Evolutionary conservation across 2,888 invertebrate species (phyloP).

Genomic region (Allophyes oxyacanthae): DNA sequence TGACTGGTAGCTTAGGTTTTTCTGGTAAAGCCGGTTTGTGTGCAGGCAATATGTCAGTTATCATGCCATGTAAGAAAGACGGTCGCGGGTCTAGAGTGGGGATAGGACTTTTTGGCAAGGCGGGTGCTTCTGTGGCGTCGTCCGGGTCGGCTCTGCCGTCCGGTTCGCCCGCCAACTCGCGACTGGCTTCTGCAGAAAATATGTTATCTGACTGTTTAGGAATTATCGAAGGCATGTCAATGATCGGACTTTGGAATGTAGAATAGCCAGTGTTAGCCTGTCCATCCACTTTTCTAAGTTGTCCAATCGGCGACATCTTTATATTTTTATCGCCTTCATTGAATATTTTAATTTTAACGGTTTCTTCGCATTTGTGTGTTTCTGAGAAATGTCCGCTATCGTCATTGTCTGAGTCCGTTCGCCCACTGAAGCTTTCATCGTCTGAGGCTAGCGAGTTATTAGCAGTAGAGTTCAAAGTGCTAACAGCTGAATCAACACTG

Average conservation of each 20-base stretch:
- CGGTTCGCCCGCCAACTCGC: constrained; percentile 95
- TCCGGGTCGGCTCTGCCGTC: constrained; percentile 96
- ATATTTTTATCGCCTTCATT: constrained; percentile 83
- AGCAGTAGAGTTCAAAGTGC: constrained; percentile 89
- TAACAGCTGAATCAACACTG: constrained; percentile 87
- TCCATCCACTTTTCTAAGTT: constrained; percentile 83
- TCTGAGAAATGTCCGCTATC: constrained; percentile 87
- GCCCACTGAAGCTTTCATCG: constrained; percentile 85
- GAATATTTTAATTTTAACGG: constrained; percentile 86
- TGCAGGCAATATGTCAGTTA: constrained; percentile 82
- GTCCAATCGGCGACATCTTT: constrained; percentile 82
- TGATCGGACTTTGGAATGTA: constrained; percentile 85
- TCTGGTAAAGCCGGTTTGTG: constrained; percentile 91
- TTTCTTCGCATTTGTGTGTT: constrained; percentile 84
- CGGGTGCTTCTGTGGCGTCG: constrained; percentile 91
- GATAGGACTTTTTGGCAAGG: constrained; percentile 92
- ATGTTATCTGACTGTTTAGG: constrained; percentile 80
- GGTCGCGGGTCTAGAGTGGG: constrained; percentile 90
- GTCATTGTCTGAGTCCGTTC: constrained; percentile 90
- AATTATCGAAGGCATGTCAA: constrained; percentile 84
- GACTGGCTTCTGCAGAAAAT: constrained; percentile 90
- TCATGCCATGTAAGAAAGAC: constrained; percentile 92
- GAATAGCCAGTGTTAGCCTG: constrained; percentile 82
- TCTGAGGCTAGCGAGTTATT: constrained; percentile 86
- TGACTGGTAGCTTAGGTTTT: constrained; percentile 91